Base-by-base conservation (phyloP, 2,888 invertebrate species). In the Cheilosia pagana region DNA sequence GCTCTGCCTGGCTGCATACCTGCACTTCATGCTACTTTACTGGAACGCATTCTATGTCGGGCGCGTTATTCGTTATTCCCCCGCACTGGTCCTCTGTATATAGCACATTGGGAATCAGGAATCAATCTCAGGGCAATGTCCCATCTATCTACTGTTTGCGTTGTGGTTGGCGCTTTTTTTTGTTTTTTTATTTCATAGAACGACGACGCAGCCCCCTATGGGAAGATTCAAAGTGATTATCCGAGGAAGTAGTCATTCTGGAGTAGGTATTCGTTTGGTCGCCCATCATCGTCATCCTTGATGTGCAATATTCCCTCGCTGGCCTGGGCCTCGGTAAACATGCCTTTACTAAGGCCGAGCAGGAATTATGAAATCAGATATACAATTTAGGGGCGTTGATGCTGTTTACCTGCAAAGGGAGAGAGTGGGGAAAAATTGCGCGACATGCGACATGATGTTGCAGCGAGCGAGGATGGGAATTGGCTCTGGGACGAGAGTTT, bases 61-160 rank as follows among this genome's bases (percentile, higher is more conserved):
- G 31, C 70, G 50, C 63, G 21, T 12, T 35, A 35, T 35, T 35
- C 19, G 31, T 53, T 19, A 14, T 25, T 23, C 65, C 60, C 60
- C 21, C 50, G 39, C 45, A 19, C 35, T 35, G 7, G 14, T 21
- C 43, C 14, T 21, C 16, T 48, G 14, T 53, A 75, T 53, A 75
- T 71, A 71, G 70, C 81, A 81, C 55, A 68, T 19, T 19, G 53
- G 25, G 57, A 83, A 79, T 68, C 71, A 76, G 76, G 68, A 77
- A 86, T 86, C 86, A 86, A 86, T 86, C 86, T 81, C 72, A 62
- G 76, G 72, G 86, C 81, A 86, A 65, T 86, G 86, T 86, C 86
- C 86, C 86, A 67, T 60, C 83, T 71, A 62, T 72, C 74, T 74
- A 55, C 75, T 57, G 75, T 76, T 45, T 41, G 59, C 28, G 45